Conservation (phyloP, 1,140 invertebrate genomes). For the Piezodorus guildinii region DNA sequence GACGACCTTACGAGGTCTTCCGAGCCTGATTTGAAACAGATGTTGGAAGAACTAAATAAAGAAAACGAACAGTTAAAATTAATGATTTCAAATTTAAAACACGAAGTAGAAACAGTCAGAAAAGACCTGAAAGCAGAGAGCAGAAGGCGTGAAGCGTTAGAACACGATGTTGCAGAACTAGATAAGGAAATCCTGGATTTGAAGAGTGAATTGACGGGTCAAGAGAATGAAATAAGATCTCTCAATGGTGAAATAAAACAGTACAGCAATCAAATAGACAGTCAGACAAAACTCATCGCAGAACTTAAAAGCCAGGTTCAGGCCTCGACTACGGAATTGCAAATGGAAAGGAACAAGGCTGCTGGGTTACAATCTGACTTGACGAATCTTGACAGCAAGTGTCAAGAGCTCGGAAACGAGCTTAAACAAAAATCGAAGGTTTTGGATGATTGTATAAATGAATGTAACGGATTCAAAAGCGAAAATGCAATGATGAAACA, state of each 20-base stretch:
- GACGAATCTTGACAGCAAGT: background rate
- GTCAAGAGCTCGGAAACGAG: background rate
- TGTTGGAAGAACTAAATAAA: background rate
- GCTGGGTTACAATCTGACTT: background rate
- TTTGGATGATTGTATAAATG: background rate
- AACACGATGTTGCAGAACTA: background rate
- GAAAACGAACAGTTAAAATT: constrained; percentile 16
- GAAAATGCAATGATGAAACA: background rate
- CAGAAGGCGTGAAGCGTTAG: background rate
- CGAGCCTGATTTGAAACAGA: too few species aligned
- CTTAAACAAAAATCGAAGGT: background rate
- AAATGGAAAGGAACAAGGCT: constrained; percentile 7
- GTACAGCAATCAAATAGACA: background rate
- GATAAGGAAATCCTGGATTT: constrained; percentile 1
- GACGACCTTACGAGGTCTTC: background rate
- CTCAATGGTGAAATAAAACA: constrained; percentile 14
- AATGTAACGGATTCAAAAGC: background rate
- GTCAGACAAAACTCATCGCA: background rate
- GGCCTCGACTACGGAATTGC: background rate
- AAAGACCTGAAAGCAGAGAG: constrained; percentile 9
- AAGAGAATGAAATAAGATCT: constrained; percentile 10
- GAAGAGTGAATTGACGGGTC: background rate
- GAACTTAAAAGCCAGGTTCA: constrained; percentile 3
- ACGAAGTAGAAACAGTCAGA: background rate
- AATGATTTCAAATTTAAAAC: background rate